A percentile compares a stretch with the other conserved stretches of the same genome.
phyloP scores from a whole-genome alignment of 2,797 vertebrate species.

The Chelonia mydas region DNA sequence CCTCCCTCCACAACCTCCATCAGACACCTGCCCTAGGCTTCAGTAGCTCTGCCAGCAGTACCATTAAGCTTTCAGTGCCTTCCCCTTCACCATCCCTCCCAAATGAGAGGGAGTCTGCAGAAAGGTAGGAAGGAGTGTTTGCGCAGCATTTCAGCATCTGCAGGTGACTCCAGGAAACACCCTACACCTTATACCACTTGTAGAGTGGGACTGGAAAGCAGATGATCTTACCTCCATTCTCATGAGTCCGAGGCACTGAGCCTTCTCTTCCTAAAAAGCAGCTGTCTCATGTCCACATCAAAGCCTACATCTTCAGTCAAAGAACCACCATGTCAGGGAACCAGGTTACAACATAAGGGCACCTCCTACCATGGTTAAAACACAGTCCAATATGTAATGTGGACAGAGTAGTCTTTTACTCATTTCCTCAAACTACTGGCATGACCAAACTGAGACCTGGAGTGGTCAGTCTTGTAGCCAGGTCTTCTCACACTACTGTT shows the following conservation, averaged over 20 bases:
- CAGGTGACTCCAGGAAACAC: background rate
- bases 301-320: constrained; percentile 28
- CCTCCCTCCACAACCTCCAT: background rate
- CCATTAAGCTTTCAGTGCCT: rapidly evolving
- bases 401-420: constrained; percentile 29
- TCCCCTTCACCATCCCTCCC: rapidly evolving
- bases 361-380: constrained; percentile 27
- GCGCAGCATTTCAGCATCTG: background rate
- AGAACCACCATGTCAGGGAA: background rate
- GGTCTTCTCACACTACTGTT: background rate
- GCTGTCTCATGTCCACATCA: background rate
- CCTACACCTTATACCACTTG: background rate
- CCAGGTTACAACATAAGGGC: background rate
- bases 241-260: constrained; percentile 10
- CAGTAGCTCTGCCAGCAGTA: background rate
- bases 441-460: background rate
- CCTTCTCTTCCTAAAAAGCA: background rate
- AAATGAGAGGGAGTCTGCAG: background rate
- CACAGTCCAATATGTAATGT: background rate
- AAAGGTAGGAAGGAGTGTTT: background rate
- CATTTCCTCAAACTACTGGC: background rate
- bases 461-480: constrained; percentile 21
- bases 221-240: constrained; percentile 61
- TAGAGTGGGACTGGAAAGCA: background rate
- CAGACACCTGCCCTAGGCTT: background rate